A percentile compares a stretch with the other conserved stretches of the same genome.
Conservation (phyloP, 1,140 invertebrate species). For the Orius insidiosus region DNA sequence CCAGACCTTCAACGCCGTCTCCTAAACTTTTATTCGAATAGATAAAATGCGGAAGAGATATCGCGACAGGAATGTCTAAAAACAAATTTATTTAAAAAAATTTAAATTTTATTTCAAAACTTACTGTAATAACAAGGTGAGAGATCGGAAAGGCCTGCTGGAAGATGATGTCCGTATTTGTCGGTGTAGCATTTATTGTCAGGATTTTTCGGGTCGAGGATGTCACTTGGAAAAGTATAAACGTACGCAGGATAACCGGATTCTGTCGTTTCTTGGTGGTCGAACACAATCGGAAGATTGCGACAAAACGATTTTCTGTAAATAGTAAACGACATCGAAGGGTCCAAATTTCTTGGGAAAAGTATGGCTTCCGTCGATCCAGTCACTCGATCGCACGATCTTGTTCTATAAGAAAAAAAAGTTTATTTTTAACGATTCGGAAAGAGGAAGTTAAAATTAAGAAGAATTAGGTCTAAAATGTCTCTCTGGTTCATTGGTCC, state of each 20-base stretch:
- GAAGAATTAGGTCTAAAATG: neutral
- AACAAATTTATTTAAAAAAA: no score
- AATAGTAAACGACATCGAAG: conserved; percentile 33
- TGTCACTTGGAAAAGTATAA: conserved; percentile 32
- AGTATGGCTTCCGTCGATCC: conserved; percentile 28
- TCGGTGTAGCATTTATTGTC: conserved; percentile 45
- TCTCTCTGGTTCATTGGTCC: no score
- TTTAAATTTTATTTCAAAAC: conserved; percentile 21
- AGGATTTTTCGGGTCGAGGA: conserved; percentile 35
- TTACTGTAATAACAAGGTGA: conserved; percentile 57
- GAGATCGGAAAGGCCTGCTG: conserved; percentile 42
- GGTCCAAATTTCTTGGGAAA: conserved; percentile 35
- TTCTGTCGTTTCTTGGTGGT: conserved; percentile 20
- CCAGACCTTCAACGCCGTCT: conserved; percentile 44
- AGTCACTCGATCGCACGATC: conserved; percentile 10
- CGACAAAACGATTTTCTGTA: conserved; percentile 51
- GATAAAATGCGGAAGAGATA: conserved; percentile 67
- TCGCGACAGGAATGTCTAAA: conserved; percentile 42
- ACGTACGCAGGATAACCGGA: conserved; percentile 28
- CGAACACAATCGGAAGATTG: conserved; percentile 35
- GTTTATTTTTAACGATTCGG: neutral
- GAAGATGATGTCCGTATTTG: conserved; percentile 28
- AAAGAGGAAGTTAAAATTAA: conserved; percentile 23
- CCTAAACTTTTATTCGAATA: conserved; percentile 42
- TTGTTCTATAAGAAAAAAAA: conserved; percentile 3